phyloP scores from a whole-genome alignment of 2,113 vertebrate species.

The Vidua macroura region DNA sequence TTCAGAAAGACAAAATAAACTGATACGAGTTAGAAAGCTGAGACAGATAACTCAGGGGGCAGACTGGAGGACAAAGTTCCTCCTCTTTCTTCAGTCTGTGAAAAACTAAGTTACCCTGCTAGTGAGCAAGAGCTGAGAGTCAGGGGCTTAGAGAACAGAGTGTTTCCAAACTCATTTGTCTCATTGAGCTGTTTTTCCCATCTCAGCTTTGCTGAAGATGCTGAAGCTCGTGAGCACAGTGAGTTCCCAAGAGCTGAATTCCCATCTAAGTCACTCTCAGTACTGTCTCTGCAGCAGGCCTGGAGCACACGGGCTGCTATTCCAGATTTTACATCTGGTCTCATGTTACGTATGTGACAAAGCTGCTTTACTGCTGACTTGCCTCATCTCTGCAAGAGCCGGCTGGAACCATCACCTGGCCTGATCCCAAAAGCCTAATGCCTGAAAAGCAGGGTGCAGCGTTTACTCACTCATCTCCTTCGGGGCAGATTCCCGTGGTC shows the following conservation, averaged over 20 bases:
- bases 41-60: neutral
- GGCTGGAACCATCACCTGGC: conserved; percentile 35
- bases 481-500: conserved; percentile 91
- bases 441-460: conserved; percentile 11
- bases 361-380: conserved; percentile 49
- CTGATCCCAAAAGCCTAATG: conserved; percentile 28
- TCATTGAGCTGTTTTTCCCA: neutral
- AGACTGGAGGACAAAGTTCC: neutral
- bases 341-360: neutral
- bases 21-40: neutral
- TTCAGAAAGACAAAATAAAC: neutral
- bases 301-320: neutral
- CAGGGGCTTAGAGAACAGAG: neutral
- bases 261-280: neutral
- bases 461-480: conserved; percentile 93
- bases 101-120: neutral
- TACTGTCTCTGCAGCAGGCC: neutral
- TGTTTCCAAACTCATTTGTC: neutral
- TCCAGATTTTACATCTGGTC: conserved; percentile 36
- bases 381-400: neutral
- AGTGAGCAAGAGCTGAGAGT: neutral
- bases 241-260: neutral
- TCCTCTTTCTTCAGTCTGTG: neutral
- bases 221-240: accelerated
- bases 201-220: neutral